Evolutionary conservation across 2,113 vertebrate species (phyloP).

Genomic region (Ageneiosus marmoratus): DNA sequence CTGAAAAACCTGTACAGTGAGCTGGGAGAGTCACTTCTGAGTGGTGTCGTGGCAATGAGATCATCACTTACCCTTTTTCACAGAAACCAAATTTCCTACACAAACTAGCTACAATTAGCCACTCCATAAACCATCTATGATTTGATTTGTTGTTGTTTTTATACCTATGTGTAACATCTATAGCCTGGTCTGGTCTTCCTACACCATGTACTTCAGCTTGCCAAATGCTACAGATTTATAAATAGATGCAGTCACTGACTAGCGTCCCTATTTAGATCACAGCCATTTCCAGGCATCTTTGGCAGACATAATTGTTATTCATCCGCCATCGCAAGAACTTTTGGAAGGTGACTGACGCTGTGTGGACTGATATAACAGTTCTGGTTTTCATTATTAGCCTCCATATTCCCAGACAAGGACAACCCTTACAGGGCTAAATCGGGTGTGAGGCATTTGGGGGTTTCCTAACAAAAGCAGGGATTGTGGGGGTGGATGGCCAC

Average conservation of each 20-base stretch:
- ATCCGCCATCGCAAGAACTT: not conserved
- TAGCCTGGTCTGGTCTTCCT: not conserved
- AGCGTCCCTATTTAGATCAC: slow-evolving; percentile 4
- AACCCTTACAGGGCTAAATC: not conserved
- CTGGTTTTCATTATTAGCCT: slow-evolving; percentile 16
- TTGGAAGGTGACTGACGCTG: not conserved
- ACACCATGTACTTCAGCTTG: not conserved
- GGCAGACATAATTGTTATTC: not conserved
- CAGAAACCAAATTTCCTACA: not conserved
- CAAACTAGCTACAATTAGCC: not conserved
- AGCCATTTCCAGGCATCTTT: not conserved
- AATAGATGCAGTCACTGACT: not conserved
- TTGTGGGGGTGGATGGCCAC: slow-evolving; percentile 2
- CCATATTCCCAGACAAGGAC: not conserved
- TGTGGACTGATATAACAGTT: not conserved
- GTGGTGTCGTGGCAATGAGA: not conserved
- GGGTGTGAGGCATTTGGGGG: not conserved
- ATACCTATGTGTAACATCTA: not conserved
- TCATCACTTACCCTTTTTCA: not conserved
- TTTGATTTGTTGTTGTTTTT: not conserved
- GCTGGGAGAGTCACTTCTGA: not conserved
- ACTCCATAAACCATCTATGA: not conserved
- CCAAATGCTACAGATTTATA: not conserved
- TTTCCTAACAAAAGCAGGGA: slow-evolving; percentile 33
- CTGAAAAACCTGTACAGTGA: slow-evolving; percentile 1